phyloP scores from a whole-genome alignment of 2,113 vertebrate genomes.

The Cisticola juncidis region DNA sequence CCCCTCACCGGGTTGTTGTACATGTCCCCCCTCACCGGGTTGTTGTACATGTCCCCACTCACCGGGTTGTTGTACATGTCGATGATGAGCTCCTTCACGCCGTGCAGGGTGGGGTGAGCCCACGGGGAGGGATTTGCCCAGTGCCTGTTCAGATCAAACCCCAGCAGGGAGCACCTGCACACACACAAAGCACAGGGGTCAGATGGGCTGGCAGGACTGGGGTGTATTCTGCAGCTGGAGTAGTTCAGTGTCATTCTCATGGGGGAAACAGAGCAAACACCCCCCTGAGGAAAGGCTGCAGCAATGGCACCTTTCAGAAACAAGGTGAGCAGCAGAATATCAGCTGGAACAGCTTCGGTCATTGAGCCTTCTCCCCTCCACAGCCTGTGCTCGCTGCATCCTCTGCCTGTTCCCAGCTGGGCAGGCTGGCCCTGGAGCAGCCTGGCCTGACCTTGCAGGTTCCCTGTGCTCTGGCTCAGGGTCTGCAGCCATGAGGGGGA shows the following conservation, averaged over 20 bases:
- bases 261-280: background rate
- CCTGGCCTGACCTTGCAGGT: background rate
- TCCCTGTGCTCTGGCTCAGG: background rate
- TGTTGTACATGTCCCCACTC: conserved; percentile 59
- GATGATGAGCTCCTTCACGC: conserved; percentile 93
- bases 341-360: background rate
- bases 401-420: background rate
- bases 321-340: fast-evolving
- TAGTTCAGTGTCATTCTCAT: background rate
- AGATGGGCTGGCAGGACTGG: background rate
- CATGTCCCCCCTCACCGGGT: conserved; percentile 79
- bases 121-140: conserved; percentile 96
- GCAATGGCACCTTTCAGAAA: background rate
- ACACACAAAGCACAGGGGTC: background rate
- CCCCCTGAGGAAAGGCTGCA: background rate
- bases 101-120: conserved; percentile 94
- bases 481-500: background rate
- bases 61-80: conserved; percentile 95
- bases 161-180: conserved; percentile 94
- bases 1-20: too few relatives aligned
- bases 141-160: conserved; percentile 96
- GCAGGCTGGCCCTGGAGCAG: background rate
- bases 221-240: background rate
- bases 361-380: background rate
- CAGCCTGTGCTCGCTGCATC: background rate